Evolutionary conservation across 1,140 invertebrate species (phyloP), one percentile per base, ranked within the genome.

Genomic region (Drosophila rufa): DNA sequence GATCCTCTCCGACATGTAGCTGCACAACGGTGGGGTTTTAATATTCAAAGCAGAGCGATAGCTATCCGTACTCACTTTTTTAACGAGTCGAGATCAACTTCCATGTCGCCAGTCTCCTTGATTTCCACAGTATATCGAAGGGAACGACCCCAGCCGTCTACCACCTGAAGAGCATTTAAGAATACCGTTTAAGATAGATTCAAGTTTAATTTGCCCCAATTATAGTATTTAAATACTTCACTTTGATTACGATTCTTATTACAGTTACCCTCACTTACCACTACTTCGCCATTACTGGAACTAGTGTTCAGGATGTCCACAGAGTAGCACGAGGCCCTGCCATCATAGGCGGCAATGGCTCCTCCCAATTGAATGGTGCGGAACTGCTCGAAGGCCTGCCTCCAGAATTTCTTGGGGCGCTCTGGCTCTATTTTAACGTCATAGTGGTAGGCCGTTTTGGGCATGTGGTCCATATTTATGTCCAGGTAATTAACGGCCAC

Each of bases 321-420:
- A 0, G 89, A 61, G 57, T 91, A 92, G 47, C 79, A 91, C 9
- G 71, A 82, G 70, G 95, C 95, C 19, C 93, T 94, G 12, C 96
- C 96, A 93, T 97, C 96, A 93, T 95, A 97, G 17, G 96, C 96
- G 4, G 95, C 95, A 61, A 79, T 66, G 1, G 36, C 58, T 17
- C 66, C 57, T 15, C 80, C 74, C 8, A 93, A 83, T 66, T 66
- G 40, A 57, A 93, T 79, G 0, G 4, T 1, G 3, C 68, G 58
- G 33, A 75, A 92, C 27, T 78, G 61, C n/a, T 90, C 77, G 56
- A 91, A 94, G 1, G 89, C 92, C 1, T 56, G 48, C 2, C 92
- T 92, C 40, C 93, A 90, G 17, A 94, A 83, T 59, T 92, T 93
- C 67, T 93, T 94, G 3, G 94, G 94, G 1, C 84, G 92, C 43